A percentile compares a stretch with the other conserved stretches of the same genome.
Conservation (phyloP, 2,797 vertebrate genomes). For the Apogon talboti region DNA sequence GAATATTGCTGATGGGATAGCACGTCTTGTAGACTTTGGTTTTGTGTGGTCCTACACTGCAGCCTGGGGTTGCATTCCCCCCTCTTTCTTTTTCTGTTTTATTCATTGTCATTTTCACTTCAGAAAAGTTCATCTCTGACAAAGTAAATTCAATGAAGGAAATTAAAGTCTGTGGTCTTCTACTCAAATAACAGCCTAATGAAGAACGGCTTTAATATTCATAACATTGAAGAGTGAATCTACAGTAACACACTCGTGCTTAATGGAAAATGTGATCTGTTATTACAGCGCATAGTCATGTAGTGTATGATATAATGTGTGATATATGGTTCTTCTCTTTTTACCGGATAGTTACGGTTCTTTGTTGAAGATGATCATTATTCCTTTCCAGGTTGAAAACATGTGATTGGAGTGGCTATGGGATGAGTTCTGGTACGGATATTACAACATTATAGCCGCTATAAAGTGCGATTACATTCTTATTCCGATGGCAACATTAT, state of each 20-base stretch:
- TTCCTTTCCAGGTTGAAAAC: slow-evolving; percentile 18
- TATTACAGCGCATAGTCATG: slow-evolving; percentile 16
- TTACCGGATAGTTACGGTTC: slow-evolving; percentile 17
- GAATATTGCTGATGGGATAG: slow-evolving; percentile 73
- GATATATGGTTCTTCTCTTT: slow-evolving; percentile 27
- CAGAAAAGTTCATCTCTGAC: slow-evolving; percentile 57
- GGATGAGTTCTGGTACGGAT: slow-evolving; percentile 31
- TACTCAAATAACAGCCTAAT: slow-evolving; percentile 37
- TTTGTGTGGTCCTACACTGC: slow-evolving; percentile 75
- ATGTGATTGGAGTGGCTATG: slow-evolving; percentile 20
- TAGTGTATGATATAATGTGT: slow-evolving; percentile 33
- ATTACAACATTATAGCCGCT: slow-evolving; percentile 47
- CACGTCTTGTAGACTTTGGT: slow-evolving; percentile 76
- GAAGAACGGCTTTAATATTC: slow-evolving; percentile 45
- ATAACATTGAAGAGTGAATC: slow-evolving; percentile 25
- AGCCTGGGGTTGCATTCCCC: slow-evolving; percentile 56
- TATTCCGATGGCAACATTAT: slow-evolving; percentile 77
- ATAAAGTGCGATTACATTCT: slow-evolving; percentile 70
- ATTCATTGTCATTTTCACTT: slow-evolving; percentile 46
- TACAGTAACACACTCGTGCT: slow-evolving; percentile 24
- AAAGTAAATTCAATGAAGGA: slow-evolving; percentile 46
- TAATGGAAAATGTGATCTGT: slow-evolving; percentile 7
- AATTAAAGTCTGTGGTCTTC: slow-evolving; percentile 46
- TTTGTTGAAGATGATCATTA: slow-evolving; percentile 33
- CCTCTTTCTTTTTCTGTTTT: slow-evolving; percentile 9